Conservation (phyloP, 2,797 vertebrate genomes). For the Spinus pinus region DNA sequence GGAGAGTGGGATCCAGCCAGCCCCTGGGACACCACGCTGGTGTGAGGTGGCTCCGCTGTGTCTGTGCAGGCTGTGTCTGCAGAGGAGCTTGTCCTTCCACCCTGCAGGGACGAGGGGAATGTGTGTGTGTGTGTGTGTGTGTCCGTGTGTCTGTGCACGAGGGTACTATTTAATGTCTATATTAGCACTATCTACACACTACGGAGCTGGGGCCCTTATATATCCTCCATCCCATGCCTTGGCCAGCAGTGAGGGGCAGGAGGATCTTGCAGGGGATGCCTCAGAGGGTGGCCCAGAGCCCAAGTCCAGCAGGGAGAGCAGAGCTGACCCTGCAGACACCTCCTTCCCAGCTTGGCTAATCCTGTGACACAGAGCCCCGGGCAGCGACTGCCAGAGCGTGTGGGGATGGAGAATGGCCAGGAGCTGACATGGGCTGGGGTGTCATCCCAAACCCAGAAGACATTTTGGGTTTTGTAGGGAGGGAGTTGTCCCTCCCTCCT, state of each 20-base stretch:
- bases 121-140: neutral
- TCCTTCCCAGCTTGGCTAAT: neutral
- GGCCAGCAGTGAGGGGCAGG: neutral
- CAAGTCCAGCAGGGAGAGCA: rapidly evolving
- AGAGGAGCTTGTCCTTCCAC: neutral
- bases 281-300: neutral
- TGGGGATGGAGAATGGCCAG: neutral
- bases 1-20: neutral
- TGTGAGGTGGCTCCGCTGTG: rapidly evolving
- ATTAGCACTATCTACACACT: constrained; percentile 17
- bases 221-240: neutral
- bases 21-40: neutral
- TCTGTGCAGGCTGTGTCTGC: neutral
- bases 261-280: neutral
- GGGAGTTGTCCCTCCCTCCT: rapidly evolving
- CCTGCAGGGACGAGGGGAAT: neutral
- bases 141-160: constrained; percentile 22
- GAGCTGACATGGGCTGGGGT: rapidly evolving
- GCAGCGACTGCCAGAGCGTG: rapidly evolving
- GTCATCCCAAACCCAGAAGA: neutral
- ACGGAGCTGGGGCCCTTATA: neutral
- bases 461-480: neutral
- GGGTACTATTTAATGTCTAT: constrained; percentile 51
- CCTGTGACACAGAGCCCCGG: rapidly evolving
- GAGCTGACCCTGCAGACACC: neutral